Evolutionary conservation across 1,140 invertebrate species (phyloP).

Genomic region (Drosophila sp.): DNA sequence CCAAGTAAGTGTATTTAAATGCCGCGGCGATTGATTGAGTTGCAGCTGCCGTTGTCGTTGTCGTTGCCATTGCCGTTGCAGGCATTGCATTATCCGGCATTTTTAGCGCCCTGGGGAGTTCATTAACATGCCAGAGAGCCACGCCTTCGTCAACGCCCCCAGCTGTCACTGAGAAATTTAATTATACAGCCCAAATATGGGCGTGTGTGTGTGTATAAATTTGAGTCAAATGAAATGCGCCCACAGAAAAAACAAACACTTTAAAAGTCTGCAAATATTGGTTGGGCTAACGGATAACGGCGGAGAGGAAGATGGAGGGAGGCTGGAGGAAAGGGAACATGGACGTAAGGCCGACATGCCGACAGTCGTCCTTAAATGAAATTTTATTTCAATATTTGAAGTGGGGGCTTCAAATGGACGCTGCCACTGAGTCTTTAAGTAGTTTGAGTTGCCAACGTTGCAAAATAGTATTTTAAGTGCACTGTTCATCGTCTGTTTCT

Average conservation of each 20-base stretch:
- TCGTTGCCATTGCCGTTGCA: constrained; percentile 4
- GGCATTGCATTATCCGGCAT: constrained; percentile 46
- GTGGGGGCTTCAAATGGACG: constrained; percentile 32
- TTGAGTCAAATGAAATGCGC: constrained; percentile 31
- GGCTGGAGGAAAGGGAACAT: no score
- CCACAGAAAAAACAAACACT: constrained; percentile 55
- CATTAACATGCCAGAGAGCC: constrained; percentile 45
- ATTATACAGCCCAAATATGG: constrained; percentile 58
- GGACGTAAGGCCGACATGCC: no score
- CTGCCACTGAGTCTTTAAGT: constrained; percentile 34
- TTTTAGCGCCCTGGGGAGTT: constrained; percentile 17
- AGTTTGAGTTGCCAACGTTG: constrained; percentile 60
- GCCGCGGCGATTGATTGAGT: constrained; percentile 41
- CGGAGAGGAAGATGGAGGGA: background rate
- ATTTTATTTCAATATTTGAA: constrained; percentile 79
- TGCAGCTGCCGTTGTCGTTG: background rate
- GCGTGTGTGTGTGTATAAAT: constrained; percentile 23
- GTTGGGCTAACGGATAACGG: background rate
- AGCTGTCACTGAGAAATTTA: constrained; percentile 54
- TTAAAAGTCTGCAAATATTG: constrained; percentile 74
- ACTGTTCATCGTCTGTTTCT: background rate
- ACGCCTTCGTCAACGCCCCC: constrained; percentile 13
- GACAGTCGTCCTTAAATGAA: constrained; percentile 51
- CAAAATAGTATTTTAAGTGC: constrained; percentile 30
- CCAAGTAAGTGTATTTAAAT: constrained; percentile 9